Evolutionary conservation across 2,797 vertebrate species (phyloP).

Genomic region (Hyperoplus lanceolatus): DNA sequence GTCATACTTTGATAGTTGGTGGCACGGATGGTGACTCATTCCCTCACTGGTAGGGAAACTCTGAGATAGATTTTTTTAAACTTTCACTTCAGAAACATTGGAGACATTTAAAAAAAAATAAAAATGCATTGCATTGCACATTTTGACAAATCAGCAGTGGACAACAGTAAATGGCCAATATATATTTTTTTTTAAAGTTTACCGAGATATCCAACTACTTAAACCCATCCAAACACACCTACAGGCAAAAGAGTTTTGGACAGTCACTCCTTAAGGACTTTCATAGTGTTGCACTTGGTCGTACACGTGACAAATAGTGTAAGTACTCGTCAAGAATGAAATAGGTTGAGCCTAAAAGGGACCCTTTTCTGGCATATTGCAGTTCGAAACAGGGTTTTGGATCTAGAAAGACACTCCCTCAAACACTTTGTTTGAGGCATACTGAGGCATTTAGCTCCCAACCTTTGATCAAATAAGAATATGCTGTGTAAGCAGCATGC

Average conservation of each 20-base stretch:
- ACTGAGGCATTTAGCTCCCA: neutral
- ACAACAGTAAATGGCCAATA: neutral
- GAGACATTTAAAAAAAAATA: neutral
- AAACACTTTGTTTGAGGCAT: neutral
- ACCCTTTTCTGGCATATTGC: too few relatives aligned
- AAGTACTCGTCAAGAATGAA: too few relatives aligned
- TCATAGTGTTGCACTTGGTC: neutral
- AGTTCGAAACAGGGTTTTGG: neutral
- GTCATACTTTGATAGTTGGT: slow-evolving; percentile 44
- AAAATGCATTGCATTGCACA: neutral
- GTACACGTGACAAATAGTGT: neutral
- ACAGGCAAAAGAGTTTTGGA: neutral
- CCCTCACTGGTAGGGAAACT: slow-evolving; percentile 42
- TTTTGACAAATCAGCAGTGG: neutral
- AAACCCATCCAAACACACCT: neutral
- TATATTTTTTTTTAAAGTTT: neutral
- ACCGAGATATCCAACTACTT: too few relatives aligned
- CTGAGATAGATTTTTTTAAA: slow-evolving; percentile 31
- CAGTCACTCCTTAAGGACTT: neutral
- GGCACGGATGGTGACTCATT: slow-evolving; percentile 48
- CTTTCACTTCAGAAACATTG: slow-evolving; percentile 22
- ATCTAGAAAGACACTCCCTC: neutral
- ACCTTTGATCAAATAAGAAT: neutral
- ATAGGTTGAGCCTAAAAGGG: too few relatives aligned
- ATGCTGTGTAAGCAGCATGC: neutral